Evolutionary conservation across 2,797 vertebrate genomes (phyloP), one percentile per base, ranked within the genome.

Genomic region (Enteromius radiatus): DNA sequence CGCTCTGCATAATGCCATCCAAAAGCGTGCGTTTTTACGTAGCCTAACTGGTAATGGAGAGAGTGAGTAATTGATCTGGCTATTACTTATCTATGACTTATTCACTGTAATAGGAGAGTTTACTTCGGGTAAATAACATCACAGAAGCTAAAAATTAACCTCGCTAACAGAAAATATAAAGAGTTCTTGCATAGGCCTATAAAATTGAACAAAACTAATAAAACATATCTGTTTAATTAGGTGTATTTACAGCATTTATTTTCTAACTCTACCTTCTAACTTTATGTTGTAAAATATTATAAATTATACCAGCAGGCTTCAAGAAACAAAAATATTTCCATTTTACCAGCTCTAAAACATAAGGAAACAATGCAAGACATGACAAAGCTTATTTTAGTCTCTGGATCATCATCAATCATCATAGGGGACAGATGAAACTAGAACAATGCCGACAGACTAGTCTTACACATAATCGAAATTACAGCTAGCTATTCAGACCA

Each of bases 51-150:
- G 38, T 21, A 26, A 56, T 26, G n/a, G 33, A 69, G 33, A 80
- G 54, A 71, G 33, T 63, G 41, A n/a, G 70, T 74, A 49, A 56
- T 43, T n/a, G 15, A 82, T 68, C 49, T 67, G 47, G 15, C 1
- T 36, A 56, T 56, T 56, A 54, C 14, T 67, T 65, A n/a, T 75
- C 17, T 43, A 82, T 67, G 33, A 80, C 54, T 47, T 8, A 54
- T 38, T 54, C 69, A 65, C 45, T 74, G 80, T 75, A 76, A 68
- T n/a, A 15, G 11, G 80, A 67, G 70, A 81, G 61, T 54, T 41
- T 67, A 28, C 56, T 52, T 31, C 1, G 4, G 69, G 43, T 81
- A 64, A 64, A 64, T 43, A 38, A 31, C 36, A 56, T 77, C 63
- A 67, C 52, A 41, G 23, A 19, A 69, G 49, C 10, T 59, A 6